A percentile compares a stretch with the other conserved stretches of the same genome.
phyloP scores from a whole-genome alignment of 2,113 vertebrate species.

The Odocoileus hemionus region DNA sequence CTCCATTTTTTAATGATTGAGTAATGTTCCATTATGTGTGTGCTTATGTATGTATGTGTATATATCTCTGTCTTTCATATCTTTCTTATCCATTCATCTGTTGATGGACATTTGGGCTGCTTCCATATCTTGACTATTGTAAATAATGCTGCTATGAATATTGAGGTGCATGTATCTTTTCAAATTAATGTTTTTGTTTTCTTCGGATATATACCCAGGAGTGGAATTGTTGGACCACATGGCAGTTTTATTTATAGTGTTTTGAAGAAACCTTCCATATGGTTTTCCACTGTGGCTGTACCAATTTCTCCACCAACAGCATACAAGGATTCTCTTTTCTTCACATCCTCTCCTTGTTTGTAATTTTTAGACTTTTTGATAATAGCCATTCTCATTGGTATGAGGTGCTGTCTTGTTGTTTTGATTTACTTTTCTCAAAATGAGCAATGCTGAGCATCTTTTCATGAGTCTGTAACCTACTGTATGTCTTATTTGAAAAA shows the following conservation, averaged over 20 bases:
- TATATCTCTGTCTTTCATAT: background rate
- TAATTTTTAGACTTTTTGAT: background rate
- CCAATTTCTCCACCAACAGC: background rate
- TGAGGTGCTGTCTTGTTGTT: background rate
- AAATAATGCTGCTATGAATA: background rate
- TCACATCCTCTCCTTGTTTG: background rate
- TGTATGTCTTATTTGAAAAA: background rate
- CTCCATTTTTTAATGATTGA: background rate
- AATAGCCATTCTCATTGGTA: background rate
- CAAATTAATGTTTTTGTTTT: background rate
- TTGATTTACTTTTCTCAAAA: background rate
- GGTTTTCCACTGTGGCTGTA: background rate
- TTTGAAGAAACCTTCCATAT: background rate
- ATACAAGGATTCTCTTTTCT: background rate
- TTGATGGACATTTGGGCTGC: background rate
- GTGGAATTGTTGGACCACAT: background rate
- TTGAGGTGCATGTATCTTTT: background rate
- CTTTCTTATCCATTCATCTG: background rate
- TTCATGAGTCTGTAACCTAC: background rate
- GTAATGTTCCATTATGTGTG: background rate
- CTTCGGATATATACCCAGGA: background rate
- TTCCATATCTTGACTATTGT: background rate
- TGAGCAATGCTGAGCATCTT: background rate
- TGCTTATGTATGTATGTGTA: background rate
- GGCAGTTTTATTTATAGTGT: background rate